Evolutionary conservation across 1,140 invertebrate species (phyloP).

Genomic region (Polypedilum pembai): DNA sequence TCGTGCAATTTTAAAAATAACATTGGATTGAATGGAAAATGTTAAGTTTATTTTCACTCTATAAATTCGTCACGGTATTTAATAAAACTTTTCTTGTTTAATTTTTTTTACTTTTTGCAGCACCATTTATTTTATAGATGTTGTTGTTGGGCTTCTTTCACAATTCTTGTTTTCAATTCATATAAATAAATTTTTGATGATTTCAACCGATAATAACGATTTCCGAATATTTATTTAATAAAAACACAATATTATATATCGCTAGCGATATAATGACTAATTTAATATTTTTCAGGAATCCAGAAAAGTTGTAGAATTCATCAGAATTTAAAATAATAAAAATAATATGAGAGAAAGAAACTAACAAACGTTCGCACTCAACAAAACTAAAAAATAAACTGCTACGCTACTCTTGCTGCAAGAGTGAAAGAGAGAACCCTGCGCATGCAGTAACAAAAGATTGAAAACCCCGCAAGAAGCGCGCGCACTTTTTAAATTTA

Average conservation of each 20-base stretch:
- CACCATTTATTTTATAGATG: conserved; percentile 11
- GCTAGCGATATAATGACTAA: no score
- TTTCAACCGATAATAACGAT: not conserved
- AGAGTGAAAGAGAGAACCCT: no score
- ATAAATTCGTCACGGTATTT: not conserved
- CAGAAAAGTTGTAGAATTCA: no score
- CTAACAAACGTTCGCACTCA: conserved; percentile 11
- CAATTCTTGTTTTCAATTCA: not conserved
- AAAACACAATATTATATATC: no score
- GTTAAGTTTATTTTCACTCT: not conserved
- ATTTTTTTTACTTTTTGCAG: not conserved
- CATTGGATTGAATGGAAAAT: not conserved
- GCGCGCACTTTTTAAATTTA: not conserved
- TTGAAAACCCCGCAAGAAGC: not conserved
- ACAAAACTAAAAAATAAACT: conserved; percentile 4
- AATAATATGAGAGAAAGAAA: not conserved
- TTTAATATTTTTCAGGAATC: no score
- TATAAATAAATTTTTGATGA: not conserved
- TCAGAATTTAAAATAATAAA: not conserved
- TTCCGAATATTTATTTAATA: no score
- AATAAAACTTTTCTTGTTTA: conserved; percentile 8
- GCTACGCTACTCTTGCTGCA: not conserved
- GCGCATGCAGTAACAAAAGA: not conserved
- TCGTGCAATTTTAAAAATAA: not conserved
- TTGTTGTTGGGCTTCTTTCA: conserved; percentile 14